These are phyloP conservation scores for Spatulosminthurus flaviceps DNA, from an alignment of 2,888 invertebrate species.

Conservation along the genomic window DNA sequence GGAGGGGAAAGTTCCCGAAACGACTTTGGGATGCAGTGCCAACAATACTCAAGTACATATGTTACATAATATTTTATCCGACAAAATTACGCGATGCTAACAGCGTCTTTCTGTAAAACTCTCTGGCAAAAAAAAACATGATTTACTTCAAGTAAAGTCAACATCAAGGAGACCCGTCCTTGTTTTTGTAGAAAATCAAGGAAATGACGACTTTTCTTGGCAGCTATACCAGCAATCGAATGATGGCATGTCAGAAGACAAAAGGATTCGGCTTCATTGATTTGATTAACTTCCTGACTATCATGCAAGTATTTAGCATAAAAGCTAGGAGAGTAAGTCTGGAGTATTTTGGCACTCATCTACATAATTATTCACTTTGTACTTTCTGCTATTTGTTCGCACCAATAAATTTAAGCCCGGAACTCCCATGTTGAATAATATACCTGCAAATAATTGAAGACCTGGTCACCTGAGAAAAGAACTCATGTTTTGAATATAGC, in stretches of 20 bases:
- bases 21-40: not conserved
- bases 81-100: not conserved
- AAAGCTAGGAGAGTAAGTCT: not conserved
- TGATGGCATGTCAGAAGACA: slow-evolving; percentile 5
- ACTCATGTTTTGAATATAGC: too few species aligned
- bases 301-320: not conserved
- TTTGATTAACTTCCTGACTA: not conserved
- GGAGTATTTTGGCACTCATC: not conserved
- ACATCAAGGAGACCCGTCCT: slow-evolving; percentile 1
- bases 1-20: not conserved
- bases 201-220: slow-evolving; percentile 8
- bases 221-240: not conserved
- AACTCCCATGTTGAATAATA: too few species aligned
- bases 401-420: not conserved
- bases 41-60: not conserved
- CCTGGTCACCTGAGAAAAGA: too few species aligned
- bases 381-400: slow-evolving; percentile 18
- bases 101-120: not conserved
- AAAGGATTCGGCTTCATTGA: not conserved
- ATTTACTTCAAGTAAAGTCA: not conserved
- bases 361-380: not conserved
- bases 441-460: too few species aligned
- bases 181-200: slow-evolving; percentile 3
- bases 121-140: not conserved
- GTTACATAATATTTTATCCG: not conserved